Conservation (phyloP, 2,113 vertebrate species). For the Paraplagusia blochii region DNA sequence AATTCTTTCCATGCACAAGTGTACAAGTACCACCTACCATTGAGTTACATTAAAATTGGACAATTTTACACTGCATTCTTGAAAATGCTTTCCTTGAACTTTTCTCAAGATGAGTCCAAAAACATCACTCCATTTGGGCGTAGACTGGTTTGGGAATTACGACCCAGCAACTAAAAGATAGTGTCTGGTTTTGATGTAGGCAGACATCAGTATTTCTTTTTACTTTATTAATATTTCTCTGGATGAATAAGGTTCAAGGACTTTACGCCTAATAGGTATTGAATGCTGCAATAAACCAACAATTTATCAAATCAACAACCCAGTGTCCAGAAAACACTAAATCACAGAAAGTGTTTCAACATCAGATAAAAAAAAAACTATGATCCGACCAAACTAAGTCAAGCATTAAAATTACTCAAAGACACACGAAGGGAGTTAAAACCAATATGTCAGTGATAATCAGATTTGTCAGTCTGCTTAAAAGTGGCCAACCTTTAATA, state of each 20-base stretch:
- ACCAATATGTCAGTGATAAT: constrained; percentile 9
- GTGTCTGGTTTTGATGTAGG: constrained; percentile 27
- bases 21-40: neutral
- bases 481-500: constrained; percentile 16
- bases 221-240: constrained; percentile 2
- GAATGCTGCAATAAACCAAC: constrained; percentile 15
- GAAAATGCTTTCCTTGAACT: neutral
- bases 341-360: constrained; percentile 18
- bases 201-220: constrained; percentile 21
- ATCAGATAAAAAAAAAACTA: neutral
- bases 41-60: neutral
- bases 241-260: constrained; percentile 18
- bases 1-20: neutral
- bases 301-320: constrained; percentile 42
- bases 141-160: constrained; percentile 36
- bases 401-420: constrained; percentile 9
- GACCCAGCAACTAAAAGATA: constrained; percentile 17
- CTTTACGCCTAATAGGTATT: constrained; percentile 30
- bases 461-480: neutral
- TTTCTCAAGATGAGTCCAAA: constrained; percentile 12
- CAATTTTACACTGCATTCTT: neutral
- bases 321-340: constrained; percentile 18
- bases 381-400: constrained; percentile 17
- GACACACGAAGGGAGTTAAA: constrained; percentile 19
- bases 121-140: constrained; percentile 6